Percentiles rank a stretch among this genome's conserved stretches.
These are phyloP conservation scores for Brenthis ino DNA, from an alignment of 2,888 invertebrate genomes.

Conservation along the genomic window DNA sequence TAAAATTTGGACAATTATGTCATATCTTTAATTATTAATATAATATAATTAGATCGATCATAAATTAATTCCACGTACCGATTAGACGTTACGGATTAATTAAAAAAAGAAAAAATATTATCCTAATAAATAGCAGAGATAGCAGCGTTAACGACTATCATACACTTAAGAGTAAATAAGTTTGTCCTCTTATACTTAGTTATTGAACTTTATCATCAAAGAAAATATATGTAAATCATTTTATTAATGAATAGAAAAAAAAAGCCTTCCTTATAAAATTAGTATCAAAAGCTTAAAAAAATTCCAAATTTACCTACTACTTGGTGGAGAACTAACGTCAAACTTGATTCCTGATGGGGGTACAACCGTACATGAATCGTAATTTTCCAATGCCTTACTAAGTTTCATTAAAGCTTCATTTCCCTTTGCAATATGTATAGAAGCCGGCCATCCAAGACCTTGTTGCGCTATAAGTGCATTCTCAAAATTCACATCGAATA, in stretches of 20 bases:
- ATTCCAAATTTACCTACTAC: constrained; percentile 51
- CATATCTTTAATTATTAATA: constrained; percentile 10
- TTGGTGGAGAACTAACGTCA: constrained; percentile 53
- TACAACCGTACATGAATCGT: constrained; percentile 55
- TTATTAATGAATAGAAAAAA: neutral
- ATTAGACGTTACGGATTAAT: too few relatives aligned
- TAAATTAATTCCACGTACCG: too few relatives aligned
- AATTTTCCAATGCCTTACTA: constrained; percentile 48
- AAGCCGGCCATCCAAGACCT: constrained; percentile 66
- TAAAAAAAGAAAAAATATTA: too few relatives aligned
- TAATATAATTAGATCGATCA: too few relatives aligned
- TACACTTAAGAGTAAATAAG: too few relatives aligned
- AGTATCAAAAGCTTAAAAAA: neutral
- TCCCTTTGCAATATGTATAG: constrained; percentile 56
- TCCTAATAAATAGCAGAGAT: too few relatives aligned
- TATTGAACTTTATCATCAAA: too few relatives aligned
- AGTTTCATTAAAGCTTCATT: constrained; percentile 66
- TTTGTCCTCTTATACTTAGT: too few relatives aligned
- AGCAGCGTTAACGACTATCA: too few relatives aligned
- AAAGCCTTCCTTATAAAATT: neutral
- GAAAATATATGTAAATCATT: too few relatives aligned
- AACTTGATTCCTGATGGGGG: constrained; percentile 59
- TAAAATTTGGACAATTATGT: neutral
- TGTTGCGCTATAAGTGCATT: constrained; percentile 61
- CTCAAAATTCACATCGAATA: constrained; percentile 49